Conservation (phyloP, 2,113 vertebrate genomes). For the Paramisgurnus dabryanus region DNA sequence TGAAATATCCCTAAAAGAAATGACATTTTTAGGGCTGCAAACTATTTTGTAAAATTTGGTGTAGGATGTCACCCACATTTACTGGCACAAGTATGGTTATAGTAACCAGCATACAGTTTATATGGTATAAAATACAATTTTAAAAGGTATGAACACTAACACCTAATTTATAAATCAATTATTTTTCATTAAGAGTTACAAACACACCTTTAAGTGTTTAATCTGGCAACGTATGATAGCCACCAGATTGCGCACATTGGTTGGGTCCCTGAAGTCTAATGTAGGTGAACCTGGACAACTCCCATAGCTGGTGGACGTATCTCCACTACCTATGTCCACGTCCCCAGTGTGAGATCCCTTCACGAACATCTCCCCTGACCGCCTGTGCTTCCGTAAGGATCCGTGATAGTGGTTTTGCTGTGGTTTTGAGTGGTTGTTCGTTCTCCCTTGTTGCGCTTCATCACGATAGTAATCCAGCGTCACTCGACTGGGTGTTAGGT, state of each 20-base stretch:
- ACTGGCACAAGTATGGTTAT: too few relatives aligned
- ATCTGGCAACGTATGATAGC: slow-evolving; percentile 81
- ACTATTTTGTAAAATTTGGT: background rate
- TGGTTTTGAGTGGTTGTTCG: slow-evolving; percentile 52
- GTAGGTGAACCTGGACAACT: slow-evolving; percentile 76
- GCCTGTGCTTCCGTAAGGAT: slow-evolving; percentile 63
- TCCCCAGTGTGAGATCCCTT: slow-evolving; percentile 67
- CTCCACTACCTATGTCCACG: slow-evolving; percentile 65
- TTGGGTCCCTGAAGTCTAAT: slow-evolving; percentile 78
- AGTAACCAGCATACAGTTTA: background rate
- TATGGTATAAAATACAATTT: background rate
- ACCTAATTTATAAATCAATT: background rate
- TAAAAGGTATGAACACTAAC: background rate
- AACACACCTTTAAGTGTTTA: slow-evolving; percentile 79
- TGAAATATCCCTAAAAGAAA: too few relatives aligned
- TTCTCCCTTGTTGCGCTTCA: slow-evolving; percentile 54
- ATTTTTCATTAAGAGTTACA: background rate
- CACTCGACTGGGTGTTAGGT: slow-evolving; percentile 80
- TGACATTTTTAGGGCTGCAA: background rate
- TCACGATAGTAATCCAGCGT: slow-evolving; percentile 81
- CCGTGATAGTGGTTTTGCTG: slow-evolving; percentile 49
- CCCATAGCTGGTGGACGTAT: slow-evolving; percentile 59
- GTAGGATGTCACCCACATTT: too few relatives aligned
- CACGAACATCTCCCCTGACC: slow-evolving; percentile 70
- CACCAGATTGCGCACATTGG: slow-evolving; percentile 76